Evolutionary conservation across 2,113 vertebrate genomes (phyloP).

Genomic region (Prionailurus viverrinus): DNA sequence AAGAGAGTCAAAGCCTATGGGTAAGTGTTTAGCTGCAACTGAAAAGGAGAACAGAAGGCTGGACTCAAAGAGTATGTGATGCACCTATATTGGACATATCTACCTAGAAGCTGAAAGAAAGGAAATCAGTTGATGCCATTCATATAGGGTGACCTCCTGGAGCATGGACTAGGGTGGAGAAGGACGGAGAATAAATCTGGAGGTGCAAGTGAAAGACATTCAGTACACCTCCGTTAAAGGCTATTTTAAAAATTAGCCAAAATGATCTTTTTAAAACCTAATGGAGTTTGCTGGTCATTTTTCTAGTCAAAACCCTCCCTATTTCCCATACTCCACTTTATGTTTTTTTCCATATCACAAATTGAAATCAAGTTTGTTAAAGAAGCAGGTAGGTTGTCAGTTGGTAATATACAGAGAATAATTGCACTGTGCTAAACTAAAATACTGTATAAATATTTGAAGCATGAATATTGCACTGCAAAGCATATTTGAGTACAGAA

Average conservation of each 20-base stretch:
- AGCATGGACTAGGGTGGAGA: not conserved
- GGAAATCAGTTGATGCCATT: not conserved
- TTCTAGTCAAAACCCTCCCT: not conserved
- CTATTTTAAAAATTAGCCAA: not conserved
- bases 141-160: not conserved
- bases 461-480: constrained; percentile 57
- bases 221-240: not conserved
- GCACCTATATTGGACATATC: not conserved
- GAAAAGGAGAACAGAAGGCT: not conserved
- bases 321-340: not conserved
- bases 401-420: constrained; percentile 43
- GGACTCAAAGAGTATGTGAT: not conserved
- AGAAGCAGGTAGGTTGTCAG: constrained; percentile 10
- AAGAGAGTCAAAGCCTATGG: not conserved
- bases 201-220: not conserved
- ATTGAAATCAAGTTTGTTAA: constrained; percentile 38
- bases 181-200: not conserved
- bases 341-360: not conserved
- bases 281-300: not conserved
- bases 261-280: not conserved
- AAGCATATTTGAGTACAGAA: constrained; percentile 66
- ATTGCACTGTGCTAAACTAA: constrained; percentile 17
- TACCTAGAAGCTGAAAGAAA: not conserved
- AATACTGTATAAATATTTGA: constrained; percentile 59
- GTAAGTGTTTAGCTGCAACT: not conserved